Evolutionary conservation across 2,797 vertebrate species (phyloP).

Genomic region (Benthosema pterotum): DNA sequence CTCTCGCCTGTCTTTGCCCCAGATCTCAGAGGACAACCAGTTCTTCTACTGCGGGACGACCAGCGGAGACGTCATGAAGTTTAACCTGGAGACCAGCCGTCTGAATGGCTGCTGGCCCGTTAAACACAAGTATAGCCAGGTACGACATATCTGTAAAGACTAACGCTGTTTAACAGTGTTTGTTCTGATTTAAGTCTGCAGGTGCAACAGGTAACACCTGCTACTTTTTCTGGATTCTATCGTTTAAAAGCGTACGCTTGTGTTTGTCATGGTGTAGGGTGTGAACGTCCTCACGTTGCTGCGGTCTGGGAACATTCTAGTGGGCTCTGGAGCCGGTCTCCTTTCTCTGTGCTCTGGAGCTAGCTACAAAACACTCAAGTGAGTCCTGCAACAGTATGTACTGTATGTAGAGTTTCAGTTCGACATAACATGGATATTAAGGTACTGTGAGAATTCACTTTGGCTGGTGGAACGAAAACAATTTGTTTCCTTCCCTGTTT

Average conservation of each 20-base stretch:
- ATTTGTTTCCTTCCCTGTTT: too few species aligned
- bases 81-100: slow-evolving; percentile 78
- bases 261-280: slow-evolving; percentile 76
- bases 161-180: too few species aligned
- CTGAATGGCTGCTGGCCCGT: slow-evolving; percentile 80
- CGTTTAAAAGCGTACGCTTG: too few species aligned
- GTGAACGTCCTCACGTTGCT: slow-evolving; percentile 80
- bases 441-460: too few species aligned
- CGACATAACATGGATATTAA: too few species aligned
- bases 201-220: too few species aligned
- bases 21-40: slow-evolving; percentile 84
- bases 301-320: slow-evolving; percentile 82
- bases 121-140: slow-evolving; percentile 83
- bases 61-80: slow-evolving; percentile 89
- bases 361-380: slow-evolving; percentile 86
- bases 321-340: slow-evolving; percentile 86
- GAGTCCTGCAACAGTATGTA: slow-evolving; percentile 50
- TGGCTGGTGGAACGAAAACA: too few species aligned
- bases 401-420: too few species aligned
- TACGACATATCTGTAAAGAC: slow-evolving; percentile 63
- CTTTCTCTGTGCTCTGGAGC: slow-evolving; percentile 82
- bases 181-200: too few species aligned
- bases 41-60: slow-evolving; percentile 89
- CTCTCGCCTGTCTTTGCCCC: background rate
- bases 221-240: too few species aligned